A percentile compares a stretch with the other conserved stretches of the same genome.
These are phyloP conservation scores for Reinhardtius hippoglossoides DNA, from an alignment of 2,113 vertebrate species.

Conservation along the genomic window DNA sequence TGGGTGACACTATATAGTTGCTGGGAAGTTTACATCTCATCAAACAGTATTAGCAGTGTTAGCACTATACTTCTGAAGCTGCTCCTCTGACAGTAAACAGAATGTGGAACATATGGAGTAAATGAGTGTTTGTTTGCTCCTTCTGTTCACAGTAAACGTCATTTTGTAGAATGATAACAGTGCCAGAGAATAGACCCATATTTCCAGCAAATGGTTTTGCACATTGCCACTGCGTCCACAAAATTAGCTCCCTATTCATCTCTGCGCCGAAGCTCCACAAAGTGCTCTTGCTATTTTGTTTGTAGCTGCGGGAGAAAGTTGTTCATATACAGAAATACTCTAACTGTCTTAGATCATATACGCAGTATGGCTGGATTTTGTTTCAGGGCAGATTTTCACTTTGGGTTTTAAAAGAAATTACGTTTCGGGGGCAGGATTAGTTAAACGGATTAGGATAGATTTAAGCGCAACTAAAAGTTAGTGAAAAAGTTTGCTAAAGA, in stretches of 20 bases:
- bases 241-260: conserved; percentile 32
- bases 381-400: conserved; percentile 56
- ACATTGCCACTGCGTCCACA: conserved; percentile 25
- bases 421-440: conserved; percentile 62
- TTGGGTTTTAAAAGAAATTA: conserved; percentile 26
- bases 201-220: conserved; percentile 35
- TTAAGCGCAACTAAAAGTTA: conserved; percentile 49
- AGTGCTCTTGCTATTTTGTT: conserved; percentile 39
- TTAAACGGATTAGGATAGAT: conserved; percentile 71
- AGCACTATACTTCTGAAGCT: neutral
- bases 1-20: neutral
- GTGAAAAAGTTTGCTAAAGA: conserved; percentile 51
- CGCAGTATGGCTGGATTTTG: conserved; percentile 49
- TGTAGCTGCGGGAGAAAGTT: conserved; percentile 34
- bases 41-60: neutral
- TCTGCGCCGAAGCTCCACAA: conserved; percentile 18
- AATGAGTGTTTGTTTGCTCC: conserved; percentile 24
- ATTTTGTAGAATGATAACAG: conserved; percentile 5
- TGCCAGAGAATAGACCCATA: conserved; percentile 10
- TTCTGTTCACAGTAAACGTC: conserved; percentile 13
- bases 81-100: neutral
- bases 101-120: neutral
- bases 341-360: conserved; percentile 53
- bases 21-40: conserved; percentile 1
- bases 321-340: conserved; percentile 33